Base-by-base conservation (phyloP, 1,140 invertebrate genomes). In the Hyles vespertilio region DNA sequence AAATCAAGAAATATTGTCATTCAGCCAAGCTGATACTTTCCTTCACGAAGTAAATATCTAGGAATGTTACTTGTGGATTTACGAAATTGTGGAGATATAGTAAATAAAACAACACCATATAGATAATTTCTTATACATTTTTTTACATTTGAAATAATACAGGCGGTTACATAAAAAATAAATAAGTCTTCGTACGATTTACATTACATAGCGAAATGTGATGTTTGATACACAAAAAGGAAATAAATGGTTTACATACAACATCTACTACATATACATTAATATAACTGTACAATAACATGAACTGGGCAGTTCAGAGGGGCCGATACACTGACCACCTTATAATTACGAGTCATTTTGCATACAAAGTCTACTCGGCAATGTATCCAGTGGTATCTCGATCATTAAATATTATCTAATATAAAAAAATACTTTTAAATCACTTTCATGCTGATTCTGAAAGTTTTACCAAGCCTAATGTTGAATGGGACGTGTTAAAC, bases 91-190 rank as follows among this genome's bases (percentile, higher is more conserved):
- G 4, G 8, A 40, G 8, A 40, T 40, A 5, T 40, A 40, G 7
- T 51, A 65, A 70, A 73, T 66, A 74, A 79, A 71, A 66, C 52
- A 40, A 70, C 47, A 57, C 48, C 58, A 49, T 63, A 59, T 74
- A 74, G 67, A 81, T 74, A 81, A 78, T 84, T 82, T 81, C 79
- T 81, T 82, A 81, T 84, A 84, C 83, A 87, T 87, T 60, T 64
- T 60, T 65, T 84, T 86, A 87, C 84, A 87, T 77, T 82, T 77
- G 72, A 87, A 84, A 87, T 87, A 82, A 87, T 84, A 84, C 75
- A 87, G 81, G 80, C 81, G 84, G 81, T 87, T 87, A 87, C 79
- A 87, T 80, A 84, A 84, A 75, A 77, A 87, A 84, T 84, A 87
- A 87, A 84, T 84, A 83, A 77, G 74, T 78, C 61, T 74, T 79